Evolutionary conservation across 2,888 invertebrate genomes (phyloP).

Genomic region (Chironomus tentans): DNA sequence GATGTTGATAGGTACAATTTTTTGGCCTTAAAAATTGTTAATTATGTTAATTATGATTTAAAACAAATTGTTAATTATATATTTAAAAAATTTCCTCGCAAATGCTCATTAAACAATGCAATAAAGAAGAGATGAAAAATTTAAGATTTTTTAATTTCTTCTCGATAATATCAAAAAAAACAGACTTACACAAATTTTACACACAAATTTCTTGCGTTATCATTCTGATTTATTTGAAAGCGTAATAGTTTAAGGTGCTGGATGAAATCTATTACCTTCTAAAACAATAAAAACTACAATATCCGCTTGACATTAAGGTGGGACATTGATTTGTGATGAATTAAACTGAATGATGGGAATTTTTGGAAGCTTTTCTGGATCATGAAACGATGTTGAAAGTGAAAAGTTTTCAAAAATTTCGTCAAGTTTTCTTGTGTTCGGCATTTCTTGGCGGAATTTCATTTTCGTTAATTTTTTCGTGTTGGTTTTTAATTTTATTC

Average conservation of each 20-base stretch:
- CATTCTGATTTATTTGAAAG: neutral
- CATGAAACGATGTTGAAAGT: neutral
- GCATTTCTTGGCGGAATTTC: too few species aligned
- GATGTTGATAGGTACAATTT: neutral
- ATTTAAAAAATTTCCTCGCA: neutral
- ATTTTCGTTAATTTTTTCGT: too few species aligned
- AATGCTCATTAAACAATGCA: neutral
- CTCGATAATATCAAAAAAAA: neutral
- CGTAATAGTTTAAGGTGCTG: constrained; percentile 1
- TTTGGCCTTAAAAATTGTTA: neutral
- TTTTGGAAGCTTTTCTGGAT: neutral
- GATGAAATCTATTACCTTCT: neutral
- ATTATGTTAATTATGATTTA: neutral
- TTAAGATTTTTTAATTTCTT: neutral
- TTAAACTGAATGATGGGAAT: neutral
- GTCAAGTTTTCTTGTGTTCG: neutral
- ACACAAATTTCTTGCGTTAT: neutral
- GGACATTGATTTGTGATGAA: constrained; percentile 23
- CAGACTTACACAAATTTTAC: neutral
- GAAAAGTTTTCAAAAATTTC: neutral
- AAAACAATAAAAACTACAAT: neutral
- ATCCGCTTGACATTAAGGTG: constrained; percentile 1
- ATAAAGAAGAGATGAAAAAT: neutral
- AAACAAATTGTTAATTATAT: neutral
- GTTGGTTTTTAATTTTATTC: neutral